phyloP scores from a whole-genome alignment of 2,797 vertebrate species.

The Melanogrammus aeglefinus region DNA sequence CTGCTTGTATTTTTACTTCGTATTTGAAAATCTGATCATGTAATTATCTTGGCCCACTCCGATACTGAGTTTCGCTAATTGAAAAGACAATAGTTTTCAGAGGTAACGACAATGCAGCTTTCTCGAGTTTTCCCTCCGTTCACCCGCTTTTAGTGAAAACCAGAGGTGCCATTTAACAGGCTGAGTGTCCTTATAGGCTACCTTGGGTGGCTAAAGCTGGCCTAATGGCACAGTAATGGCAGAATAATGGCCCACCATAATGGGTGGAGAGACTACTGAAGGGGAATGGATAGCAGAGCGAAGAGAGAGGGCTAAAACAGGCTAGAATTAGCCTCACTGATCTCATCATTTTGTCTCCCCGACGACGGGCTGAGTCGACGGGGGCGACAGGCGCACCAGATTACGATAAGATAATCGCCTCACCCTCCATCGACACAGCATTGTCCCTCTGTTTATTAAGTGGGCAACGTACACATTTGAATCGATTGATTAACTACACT shows the following conservation, averaged over 20 bases:
- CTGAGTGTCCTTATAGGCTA: conserved; percentile 31
- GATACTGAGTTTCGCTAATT: too few species aligned
- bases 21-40: too few species aligned
- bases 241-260: conserved; percentile 48
- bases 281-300: conserved; percentile 33
- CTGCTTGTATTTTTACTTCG: too few species aligned
- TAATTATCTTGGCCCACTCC: too few species aligned
- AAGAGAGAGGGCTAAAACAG: conserved; percentile 9
- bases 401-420: not conserved
- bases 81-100: conserved; percentile 12
- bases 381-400: not conserved
- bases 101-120: not conserved
- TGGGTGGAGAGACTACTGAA: conserved; percentile 20
- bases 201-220: conserved; percentile 35
- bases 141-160: conserved; percentile 27
- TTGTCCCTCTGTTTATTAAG: not conserved
- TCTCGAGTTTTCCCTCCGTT: conserved; percentile 3
- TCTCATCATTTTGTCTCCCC: conserved; percentile 52
- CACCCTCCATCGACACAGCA: not conserved
- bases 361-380: conserved; percentile 39
- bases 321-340: conserved; percentile 39
- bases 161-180: conserved; percentile 42
- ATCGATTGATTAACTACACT: not conserved
- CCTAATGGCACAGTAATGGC: conserved; percentile 55
- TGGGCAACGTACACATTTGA: not conserved